These are phyloP conservation scores for Teleiodes luculella DNA, from an alignment of 2,888 invertebrate genomes.

Conservation along the genomic window DNA sequence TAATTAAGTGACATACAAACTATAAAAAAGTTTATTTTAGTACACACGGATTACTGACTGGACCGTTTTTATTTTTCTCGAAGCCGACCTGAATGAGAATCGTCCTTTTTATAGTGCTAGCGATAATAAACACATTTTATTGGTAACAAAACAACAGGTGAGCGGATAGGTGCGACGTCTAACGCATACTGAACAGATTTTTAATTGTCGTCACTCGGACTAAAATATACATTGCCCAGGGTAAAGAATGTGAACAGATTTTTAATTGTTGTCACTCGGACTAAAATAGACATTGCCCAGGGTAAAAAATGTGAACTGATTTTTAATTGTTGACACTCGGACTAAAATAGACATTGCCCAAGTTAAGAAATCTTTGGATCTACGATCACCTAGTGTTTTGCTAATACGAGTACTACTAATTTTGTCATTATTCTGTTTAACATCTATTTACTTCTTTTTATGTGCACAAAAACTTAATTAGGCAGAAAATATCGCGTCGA, in stretches of 20 bases:
- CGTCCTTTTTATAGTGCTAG: slow-evolving; percentile 42
- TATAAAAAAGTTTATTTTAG: slow-evolving; percentile 56
- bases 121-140: slow-evolving; percentile 61
- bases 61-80: slow-evolving; percentile 44
- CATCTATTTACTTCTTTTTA: too few species aligned
- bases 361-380: too few species aligned
- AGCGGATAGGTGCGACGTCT: slow-evolving; percentile 47
- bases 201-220: slow-evolving; percentile 55
- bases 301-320: slow-evolving; percentile 40
- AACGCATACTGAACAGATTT: slow-evolving; percentile 64
- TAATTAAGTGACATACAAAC: slow-evolving; percentile 57
- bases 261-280: slow-evolving; percentile 58
- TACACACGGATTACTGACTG: slow-evolving; percentile 45
- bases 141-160: slow-evolving; percentile 56
- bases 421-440: too few species aligned
- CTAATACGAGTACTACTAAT: too few species aligned
- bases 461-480: too few species aligned
- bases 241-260: slow-evolving; percentile 43
- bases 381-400: too few species aligned
- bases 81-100: slow-evolving; percentile 56
- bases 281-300: not conserved
- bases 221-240: not conserved
- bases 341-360: not conserved
- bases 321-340: slow-evolving; percentile 61
- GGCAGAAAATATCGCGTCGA: too few species aligned